A percentile compares a stretch with the other conserved stretches of the same genome.
phyloP scores from a whole-genome alignment of 92 coral and sea anemone species.

The Parazoanthus darwini region DNA sequence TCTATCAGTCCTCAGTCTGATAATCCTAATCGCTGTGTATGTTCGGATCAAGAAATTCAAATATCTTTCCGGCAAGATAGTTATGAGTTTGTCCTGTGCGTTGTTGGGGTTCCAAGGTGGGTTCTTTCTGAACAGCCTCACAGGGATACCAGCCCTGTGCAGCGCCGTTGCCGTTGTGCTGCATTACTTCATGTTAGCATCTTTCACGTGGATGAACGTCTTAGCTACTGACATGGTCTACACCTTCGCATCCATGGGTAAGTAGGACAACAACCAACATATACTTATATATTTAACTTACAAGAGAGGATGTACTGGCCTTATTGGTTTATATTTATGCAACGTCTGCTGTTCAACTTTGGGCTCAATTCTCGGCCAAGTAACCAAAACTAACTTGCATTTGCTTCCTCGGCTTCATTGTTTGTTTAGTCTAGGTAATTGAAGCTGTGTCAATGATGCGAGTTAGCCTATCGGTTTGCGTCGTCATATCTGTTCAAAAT shows the following conservation, averaged over 20 bases:
- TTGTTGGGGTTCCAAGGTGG: too few relatives aligned
- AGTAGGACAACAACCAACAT: not conserved
- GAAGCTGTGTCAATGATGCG: too few relatives aligned
- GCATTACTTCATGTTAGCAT: not conserved
- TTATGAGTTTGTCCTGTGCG: not conserved
- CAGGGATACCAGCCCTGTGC: slow-evolving; percentile 13
- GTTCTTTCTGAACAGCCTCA: not conserved
- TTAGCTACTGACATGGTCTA: not conserved
- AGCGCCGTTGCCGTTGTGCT: slow-evolving; percentile 6
- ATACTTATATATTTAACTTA: too few relatives aligned
- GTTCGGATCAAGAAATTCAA: not conserved
- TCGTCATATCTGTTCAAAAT: too few relatives aligned
- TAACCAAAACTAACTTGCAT: too few relatives aligned
- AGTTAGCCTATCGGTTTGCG: too few relatives aligned
- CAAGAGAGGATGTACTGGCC: too few relatives aligned
- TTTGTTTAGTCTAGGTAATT: too few relatives aligned
- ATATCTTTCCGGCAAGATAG: not conserved
- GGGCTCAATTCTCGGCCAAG: too few relatives aligned
- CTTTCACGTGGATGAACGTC: not conserved
- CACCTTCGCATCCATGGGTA: not conserved
- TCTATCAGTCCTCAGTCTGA: not conserved
- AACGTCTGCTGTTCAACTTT: too few relatives aligned
- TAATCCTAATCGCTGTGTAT: slow-evolving; percentile 10
- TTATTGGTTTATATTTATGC: too few relatives aligned
- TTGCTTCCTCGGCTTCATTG: too few relatives aligned